Evolutionary conservation across 2,113 vertebrate species (phyloP).

Genomic region (Halichoerus grypus): DNA sequence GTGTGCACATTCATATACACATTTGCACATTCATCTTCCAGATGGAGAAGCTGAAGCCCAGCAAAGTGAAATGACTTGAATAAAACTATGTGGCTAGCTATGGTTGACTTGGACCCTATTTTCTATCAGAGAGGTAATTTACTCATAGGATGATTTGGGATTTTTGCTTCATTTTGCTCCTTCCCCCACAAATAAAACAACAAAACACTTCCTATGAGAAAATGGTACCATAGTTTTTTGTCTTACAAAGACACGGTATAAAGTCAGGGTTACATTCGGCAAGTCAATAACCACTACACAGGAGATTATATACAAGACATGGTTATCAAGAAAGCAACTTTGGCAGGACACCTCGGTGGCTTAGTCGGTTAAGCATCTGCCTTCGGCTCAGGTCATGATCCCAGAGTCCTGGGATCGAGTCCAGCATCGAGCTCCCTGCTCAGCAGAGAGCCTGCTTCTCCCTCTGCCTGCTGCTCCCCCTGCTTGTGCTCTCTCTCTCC

Average conservation of each 20-base stretch:
- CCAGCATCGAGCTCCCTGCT: no score
- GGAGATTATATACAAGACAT: neutral
- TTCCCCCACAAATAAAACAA: conserved; percentile 32
- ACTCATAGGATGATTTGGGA: neutral
- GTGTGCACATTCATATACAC: neutral
- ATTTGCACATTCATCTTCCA: neutral
- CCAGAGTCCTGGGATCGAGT: no score
- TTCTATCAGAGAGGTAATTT: conserved; percentile 29
- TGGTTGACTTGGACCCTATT: neutral
- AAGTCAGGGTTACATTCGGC: neutral
- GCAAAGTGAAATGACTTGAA: neutral
- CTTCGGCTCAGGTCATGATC: no score
- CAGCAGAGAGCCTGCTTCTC: no score
- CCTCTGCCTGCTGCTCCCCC: no score
- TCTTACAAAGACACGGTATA: neutral
- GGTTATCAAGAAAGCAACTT: neutral
- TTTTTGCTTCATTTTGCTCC: neutral
- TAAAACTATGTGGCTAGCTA: neutral
- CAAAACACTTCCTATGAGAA: neutral
- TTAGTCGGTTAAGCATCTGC: no score
- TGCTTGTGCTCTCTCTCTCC: no score
- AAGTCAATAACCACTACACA: neutral
- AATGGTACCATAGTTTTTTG: neutral
- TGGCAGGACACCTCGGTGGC: no score
- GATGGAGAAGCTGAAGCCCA: neutral